Conservation (phyloP, 1,140 invertebrate species). For the Drosophila hydei region DNA sequence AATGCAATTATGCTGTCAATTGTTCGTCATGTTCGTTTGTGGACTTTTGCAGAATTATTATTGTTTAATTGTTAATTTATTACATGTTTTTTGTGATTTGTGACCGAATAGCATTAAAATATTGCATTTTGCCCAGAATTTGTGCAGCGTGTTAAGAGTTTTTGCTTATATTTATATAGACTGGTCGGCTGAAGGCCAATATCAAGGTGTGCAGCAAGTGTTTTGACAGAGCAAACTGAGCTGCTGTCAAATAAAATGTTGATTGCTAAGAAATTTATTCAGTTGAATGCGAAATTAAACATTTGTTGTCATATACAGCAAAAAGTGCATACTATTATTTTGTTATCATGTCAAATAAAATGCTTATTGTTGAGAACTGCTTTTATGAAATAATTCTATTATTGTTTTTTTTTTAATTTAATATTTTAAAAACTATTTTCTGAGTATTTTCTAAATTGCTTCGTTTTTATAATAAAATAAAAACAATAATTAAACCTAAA, state of each 20-base stretch:
- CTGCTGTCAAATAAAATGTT: background rate
- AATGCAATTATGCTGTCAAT: slow-evolving; percentile 76
- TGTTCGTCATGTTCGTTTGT: slow-evolving; percentile 31
- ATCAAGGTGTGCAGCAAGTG: slow-evolving; percentile 5
- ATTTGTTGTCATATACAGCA: background rate
- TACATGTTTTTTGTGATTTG: slow-evolving; percentile 50
- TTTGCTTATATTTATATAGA: background rate
- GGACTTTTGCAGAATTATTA: slow-evolving; percentile 67
- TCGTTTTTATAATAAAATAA: too few relatives aligned
- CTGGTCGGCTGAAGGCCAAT: slow-evolving; percentile 19
- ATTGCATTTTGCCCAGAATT: background rate
- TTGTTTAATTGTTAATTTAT: slow-evolving; percentile 80
- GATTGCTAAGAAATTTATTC: background rate
- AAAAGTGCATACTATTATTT: too few relatives aligned
- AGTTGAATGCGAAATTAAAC: background rate
- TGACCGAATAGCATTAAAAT: slow-evolving; percentile 34
- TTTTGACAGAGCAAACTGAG: background rate
- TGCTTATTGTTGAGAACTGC: too few relatives aligned
- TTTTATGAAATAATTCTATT: too few relatives aligned
- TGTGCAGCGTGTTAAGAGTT: background rate
- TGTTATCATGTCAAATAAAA: too few relatives aligned
- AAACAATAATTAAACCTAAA: too few relatives aligned
- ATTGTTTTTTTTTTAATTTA: too few relatives aligned
- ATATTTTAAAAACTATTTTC: too few relatives aligned
- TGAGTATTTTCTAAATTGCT: too few relatives aligned